These are phyloP conservation scores for Rosalia funebris DNA, from an alignment of 2,888 invertebrate species.

Conservation along the genomic window DNA sequence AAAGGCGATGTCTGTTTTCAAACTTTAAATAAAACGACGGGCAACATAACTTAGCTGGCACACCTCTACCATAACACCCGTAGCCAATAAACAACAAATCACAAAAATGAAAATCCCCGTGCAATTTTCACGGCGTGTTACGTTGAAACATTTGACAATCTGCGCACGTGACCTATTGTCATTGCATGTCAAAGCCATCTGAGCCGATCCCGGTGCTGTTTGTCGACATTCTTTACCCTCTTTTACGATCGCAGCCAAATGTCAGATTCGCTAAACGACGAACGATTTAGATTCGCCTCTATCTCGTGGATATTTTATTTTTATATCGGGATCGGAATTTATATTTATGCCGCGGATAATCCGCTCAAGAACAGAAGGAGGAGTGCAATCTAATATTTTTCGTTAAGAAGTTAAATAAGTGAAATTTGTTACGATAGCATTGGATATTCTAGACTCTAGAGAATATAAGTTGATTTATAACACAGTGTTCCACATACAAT, in stretches of 20 bases:
- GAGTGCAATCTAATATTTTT: not conserved
- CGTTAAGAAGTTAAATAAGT: no score
- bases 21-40: no score
- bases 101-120: constrained; percentile 11
- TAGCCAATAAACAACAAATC: constrained; percentile 23
- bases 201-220: constrained; percentile 10
- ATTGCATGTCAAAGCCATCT: constrained; percentile 29
- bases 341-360: constrained; percentile 11
- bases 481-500: no score
- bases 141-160: constrained; percentile 28
- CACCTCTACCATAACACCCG: not conserved
- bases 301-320: constrained; percentile 25
- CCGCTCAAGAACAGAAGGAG: not conserved
- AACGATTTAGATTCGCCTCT: constrained; percentile 27
- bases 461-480: no score
- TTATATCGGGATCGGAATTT: constrained; percentile 16
- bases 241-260: constrained; percentile 23
- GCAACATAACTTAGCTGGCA: no score
- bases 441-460: no score
- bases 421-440: no score
- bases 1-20: no score
- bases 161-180: constrained; percentile 28
- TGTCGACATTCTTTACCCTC: constrained; percentile 2
- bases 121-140: constrained; percentile 24
- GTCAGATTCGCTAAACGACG: constrained; percentile 26